Evolutionary conservation across 1,140 invertebrate species (phyloP).

Genomic region (Leptinotarsa undecemlineata): DNA sequence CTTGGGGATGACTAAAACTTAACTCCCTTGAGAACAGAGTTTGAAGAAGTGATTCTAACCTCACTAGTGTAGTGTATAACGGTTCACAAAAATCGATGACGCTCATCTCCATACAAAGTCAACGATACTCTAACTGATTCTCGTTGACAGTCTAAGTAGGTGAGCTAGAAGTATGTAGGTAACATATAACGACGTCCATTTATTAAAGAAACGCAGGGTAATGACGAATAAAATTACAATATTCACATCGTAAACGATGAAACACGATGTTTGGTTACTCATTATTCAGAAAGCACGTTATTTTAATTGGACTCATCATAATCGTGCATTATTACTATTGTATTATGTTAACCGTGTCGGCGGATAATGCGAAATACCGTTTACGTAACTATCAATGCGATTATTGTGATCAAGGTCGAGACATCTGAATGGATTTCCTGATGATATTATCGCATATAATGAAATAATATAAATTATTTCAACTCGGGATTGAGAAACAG

Average conservation of each 20-base stretch:
- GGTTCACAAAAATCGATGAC: too few relatives aligned
- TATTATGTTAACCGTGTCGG: slow-evolving; percentile 7
- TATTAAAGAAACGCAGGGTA: neutral
- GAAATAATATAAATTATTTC: too few relatives aligned
- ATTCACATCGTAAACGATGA: slow-evolving; percentile 5
- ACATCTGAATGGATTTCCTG: neutral
- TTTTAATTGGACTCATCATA: slow-evolving; percentile 1
- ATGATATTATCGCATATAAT: too few relatives aligned
- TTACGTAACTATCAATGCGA: neutral
- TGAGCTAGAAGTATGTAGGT: neutral
- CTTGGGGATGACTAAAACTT: too few relatives aligned
- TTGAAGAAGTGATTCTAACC: too few relatives aligned
- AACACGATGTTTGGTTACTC: neutral
- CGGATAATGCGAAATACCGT: slow-evolving; percentile 4
- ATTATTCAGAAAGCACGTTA: slow-evolving; percentile 6
- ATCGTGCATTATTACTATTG: slow-evolving; percentile 6
- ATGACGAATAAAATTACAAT: slow-evolving; percentile 2
- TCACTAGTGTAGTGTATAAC: too few relatives aligned
- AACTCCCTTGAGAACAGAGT: too few relatives aligned
- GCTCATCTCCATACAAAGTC: too few relatives aligned
- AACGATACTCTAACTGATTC: neutral
- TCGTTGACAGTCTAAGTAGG: neutral
- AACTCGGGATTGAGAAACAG: too few relatives aligned
- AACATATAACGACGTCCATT: slow-evolving; percentile 2
- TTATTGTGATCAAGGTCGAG: neutral